phyloP scores from a whole-genome alignment of 1,140 invertebrate genomes.

The Papilio machaon region DNA sequence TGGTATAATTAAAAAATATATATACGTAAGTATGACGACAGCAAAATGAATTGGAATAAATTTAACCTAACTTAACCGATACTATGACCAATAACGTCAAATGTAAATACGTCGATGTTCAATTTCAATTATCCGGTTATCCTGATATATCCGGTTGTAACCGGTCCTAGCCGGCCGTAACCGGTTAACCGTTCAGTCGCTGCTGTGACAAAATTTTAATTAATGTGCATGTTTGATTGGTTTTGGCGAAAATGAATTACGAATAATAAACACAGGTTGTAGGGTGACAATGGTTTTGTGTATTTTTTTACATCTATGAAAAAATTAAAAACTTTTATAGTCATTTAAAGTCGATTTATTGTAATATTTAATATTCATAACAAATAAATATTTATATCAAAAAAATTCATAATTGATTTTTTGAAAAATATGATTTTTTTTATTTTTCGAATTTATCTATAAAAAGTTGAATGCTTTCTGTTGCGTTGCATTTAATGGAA shows the following conservation, averaged over 20 bases:
- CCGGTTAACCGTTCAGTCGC: neutral
- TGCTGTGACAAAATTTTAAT: conserved; percentile 27
- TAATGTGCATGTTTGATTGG: conserved; percentile 25
- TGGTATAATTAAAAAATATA: too few relatives aligned
- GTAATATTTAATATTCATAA: too few relatives aligned
- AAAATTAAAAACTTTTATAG: too few relatives aligned
- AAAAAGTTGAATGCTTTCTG: too few relatives aligned
- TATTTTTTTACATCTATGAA: too few relatives aligned
- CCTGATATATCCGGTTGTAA: neutral
- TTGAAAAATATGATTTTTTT: too few relatives aligned
- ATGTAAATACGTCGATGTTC: conserved; percentile 5
- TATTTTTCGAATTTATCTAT: too few relatives aligned
- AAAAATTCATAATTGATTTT: too few relatives aligned
- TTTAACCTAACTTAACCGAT: neutral
- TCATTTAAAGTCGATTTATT: too few relatives aligned
- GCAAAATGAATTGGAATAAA: neutral
- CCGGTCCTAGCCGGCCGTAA: neutral
- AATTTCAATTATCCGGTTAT: conserved; percentile 21
- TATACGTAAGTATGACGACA: neutral
- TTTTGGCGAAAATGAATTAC: neutral
- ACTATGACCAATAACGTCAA: neutral
- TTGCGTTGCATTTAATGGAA: too few relatives aligned
- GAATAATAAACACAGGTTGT: neutral
- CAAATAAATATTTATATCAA: too few relatives aligned
- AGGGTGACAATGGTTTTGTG: neutral